Conservation (phyloP, 1,140 invertebrate genomes). For the Drosophila ercepeae region DNA sequence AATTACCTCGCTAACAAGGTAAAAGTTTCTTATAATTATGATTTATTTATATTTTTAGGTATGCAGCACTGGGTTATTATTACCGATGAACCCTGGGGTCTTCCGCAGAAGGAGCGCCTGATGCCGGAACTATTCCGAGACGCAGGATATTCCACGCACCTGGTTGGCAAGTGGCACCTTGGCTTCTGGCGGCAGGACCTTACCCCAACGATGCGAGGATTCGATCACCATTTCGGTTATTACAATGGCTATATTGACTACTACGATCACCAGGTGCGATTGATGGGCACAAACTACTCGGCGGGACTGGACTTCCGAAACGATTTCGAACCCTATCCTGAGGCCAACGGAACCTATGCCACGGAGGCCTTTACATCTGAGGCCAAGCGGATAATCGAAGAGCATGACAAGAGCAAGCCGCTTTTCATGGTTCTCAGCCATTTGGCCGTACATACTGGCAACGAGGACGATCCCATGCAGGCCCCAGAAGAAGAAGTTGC, state of each 20-base stretch:
- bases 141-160: conserved; percentile 91
- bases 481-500: conserved; percentile 90
- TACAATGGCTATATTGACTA: conserved; percentile 93
- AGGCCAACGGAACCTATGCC: conserved; percentile 88
- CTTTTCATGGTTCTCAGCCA: conserved; percentile 92
- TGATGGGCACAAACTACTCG: conserved; percentile 78
- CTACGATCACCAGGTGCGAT: conserved; percentile 88
- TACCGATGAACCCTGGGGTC: conserved; percentile 89
- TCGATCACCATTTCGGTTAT: conserved; percentile 93
- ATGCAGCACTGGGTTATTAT: conserved; percentile 91
- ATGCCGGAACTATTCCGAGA: conserved; percentile 91
- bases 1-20: not conserved
- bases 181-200: conserved; percentile 89
- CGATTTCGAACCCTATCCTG: conserved; percentile 86
- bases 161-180: conserved; percentile 96
- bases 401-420: conserved; percentile 87
- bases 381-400: conserved; percentile 87
- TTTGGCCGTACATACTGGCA: conserved; percentile 91
- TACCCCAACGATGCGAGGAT: conserved; percentile 91
- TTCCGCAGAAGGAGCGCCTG: conserved; percentile 89
- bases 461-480: conserved; percentile 89
- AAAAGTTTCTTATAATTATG: not conserved
- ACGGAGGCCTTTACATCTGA: conserved; percentile 91
- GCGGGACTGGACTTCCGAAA: conserved; percentile 88
- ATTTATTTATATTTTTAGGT: conserved; percentile 84